Percentiles rank a stretch among this genome's conserved stretches.
Conservation (phyloP, 2,113 vertebrate species). For the Nycticebus coucang region DNA sequence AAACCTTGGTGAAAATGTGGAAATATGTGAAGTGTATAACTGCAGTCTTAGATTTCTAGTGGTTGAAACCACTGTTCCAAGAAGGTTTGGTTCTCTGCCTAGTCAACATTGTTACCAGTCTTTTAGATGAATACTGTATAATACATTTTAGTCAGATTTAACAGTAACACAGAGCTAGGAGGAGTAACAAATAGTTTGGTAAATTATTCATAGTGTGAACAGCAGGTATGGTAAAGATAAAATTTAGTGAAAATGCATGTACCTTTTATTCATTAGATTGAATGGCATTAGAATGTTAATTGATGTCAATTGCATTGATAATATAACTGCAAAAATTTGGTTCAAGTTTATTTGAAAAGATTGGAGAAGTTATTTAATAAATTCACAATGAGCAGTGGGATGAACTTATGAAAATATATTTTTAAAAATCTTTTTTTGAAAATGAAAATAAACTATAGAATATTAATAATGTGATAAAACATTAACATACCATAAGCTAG, state of each 20-base stretch:
- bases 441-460: background rate
- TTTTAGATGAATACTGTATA: background rate
- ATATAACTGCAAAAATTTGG: background rate
- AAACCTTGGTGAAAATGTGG: background rate
- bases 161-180: background rate
- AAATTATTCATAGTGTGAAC: background rate
- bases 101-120: background rate
- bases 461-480: background rate
- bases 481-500: background rate
- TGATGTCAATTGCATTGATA: background rate
- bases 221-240: background rate
- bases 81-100: background rate
- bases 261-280: background rate
- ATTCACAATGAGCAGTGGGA: background rate
- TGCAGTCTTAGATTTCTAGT: background rate
- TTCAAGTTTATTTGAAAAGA: background rate
- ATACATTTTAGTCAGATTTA: background rate
- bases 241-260: background rate
- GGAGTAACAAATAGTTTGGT: background rate
- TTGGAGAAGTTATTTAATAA: background rate
- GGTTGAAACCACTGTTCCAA: background rate
- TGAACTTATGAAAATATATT: slow-evolving; percentile 6
- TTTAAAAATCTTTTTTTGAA: background rate
- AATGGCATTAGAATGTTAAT: background rate
- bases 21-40: background rate